Percentiles rank a stretch among this genome's conserved stretches.
Conservation (phyloP, 2,113 vertebrate species). For the Mola mola region DNA sequence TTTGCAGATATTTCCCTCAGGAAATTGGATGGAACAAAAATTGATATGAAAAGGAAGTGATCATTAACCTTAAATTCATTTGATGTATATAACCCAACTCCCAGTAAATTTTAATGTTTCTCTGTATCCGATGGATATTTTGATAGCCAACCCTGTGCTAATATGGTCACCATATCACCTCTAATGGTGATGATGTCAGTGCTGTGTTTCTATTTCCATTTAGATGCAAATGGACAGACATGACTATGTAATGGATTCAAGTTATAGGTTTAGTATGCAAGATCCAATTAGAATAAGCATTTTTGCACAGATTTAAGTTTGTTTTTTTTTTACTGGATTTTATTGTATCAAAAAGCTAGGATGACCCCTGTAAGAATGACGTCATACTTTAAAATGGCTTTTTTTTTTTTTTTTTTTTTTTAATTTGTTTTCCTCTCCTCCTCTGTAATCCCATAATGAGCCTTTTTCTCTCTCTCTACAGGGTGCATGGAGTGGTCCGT, state of each 20-base stretch:
- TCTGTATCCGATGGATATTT: too few species aligned
- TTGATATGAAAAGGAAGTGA: too few species aligned
- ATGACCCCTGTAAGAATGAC: background rate
- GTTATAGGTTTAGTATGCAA: too few species aligned
- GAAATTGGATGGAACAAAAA: too few species aligned
- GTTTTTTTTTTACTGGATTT: background rate
- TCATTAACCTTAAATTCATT: too few species aligned
- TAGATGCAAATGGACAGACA: too few species aligned
- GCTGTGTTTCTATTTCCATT: too few species aligned
- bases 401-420: too few species aligned
- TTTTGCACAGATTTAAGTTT: background rate
- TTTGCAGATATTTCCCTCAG: background rate
- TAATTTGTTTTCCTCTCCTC: background rate
- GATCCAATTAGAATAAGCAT: background rate
- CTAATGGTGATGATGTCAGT: background rate
- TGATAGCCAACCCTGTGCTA: background rate
- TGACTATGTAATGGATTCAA: too few species aligned
- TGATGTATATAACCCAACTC: too few species aligned
- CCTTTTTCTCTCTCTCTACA: slow-evolving; percentile 48
- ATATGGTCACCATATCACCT: background rate
- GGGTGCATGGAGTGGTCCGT: slow-evolving; percentile 91
- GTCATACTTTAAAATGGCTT: background rate
- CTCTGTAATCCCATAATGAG: background rate
- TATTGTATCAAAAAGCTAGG: background rate
- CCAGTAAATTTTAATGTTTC: background rate